Evolutionary conservation across 2,797 vertebrate species (phyloP), one percentile per base, ranked within the genome.

Genomic region (Graptemys geographica): DNA sequence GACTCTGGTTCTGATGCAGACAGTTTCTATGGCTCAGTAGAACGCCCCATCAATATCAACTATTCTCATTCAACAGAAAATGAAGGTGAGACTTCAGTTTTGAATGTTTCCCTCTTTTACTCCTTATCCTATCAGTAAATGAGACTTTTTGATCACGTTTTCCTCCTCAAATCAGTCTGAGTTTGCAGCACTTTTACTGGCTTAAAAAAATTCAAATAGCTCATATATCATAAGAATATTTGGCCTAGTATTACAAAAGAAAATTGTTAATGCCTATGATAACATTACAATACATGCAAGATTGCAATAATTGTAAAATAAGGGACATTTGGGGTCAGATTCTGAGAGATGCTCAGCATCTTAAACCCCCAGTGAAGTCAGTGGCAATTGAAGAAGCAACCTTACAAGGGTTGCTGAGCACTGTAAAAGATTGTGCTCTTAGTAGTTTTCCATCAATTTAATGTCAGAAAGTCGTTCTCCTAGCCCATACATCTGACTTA

Each of bases 11-110:
- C 98, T 1, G 99, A 99, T 95, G 94, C 98, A 0, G 99, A 99
- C 92, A 99, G 99, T 95, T 99, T 99, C 97, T 99, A 99, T 1
- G 99, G 99, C 6, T 98, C 98, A 1, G 98, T 99, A 4, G 99
- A 99, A 96, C 98, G 98, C 87, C 98, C 98, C 0, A 97, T 99
- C 97, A 98, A 99, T 51, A 98, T 99, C 83, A 99, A 96, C 89
- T 98, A 99, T 47, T 95, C 97, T 7, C 93, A 98, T 86, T 98
- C 98, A 78, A 85, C 96, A 10, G 99, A 99, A 8, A 98, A 97
- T 1, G 99, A 99, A 98, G 98, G 98, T 98, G 84, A 98, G 81
- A 56, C 79, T 79, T 62, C 21, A 33, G 78, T 91, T 47, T 37
- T 13, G 78, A 12, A 90, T 83, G 90, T 87, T 72, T 80, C 23